Base-by-base conservation (phyloP, 2,113 vertebrate species). In the Dolichotis patagonum region DNA sequence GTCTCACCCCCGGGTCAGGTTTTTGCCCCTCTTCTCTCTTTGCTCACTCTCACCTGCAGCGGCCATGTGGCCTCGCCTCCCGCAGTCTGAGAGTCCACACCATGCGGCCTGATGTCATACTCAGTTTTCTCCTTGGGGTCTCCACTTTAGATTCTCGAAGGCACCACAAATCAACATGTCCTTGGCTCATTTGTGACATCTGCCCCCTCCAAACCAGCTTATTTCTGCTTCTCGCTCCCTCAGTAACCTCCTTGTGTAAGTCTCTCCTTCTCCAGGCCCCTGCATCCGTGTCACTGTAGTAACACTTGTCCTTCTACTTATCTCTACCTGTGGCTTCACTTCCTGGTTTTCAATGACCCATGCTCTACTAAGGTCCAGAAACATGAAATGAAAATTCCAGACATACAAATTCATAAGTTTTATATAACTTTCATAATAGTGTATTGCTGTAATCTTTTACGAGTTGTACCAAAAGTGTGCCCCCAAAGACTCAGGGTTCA, bases 31-130 rank as follows among this genome's bases (percentile, higher is more conserved):
- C 80, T 60, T 17, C 65, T 22, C 10, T 32, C n/a, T 35, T 35
- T 11, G 2, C 9, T 11, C 38, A 30, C 35, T 43, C 1, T 11
- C 0, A 16, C 69, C 35, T 67, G 46, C 30, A 0, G 30, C 2
- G 17, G 80, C 46, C 24, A 3, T 0, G 0, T 13, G 35, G 52
- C 71, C 65, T 0, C 67, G 54, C 60, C 49, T 7, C 91, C 28
- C 26, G 1, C 20, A 0, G 20, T 19, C 60, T 30, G 14, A 16
- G 26, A 11, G 20, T 32, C 54, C 60, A 8, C 41, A 19, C 65
- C 3, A 3, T 35, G 9, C 12, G 0, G 2, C 54, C 58, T 0
- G 0, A 7, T 22, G 35, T 13, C 41, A 4, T 0, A 16, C 10
- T 46, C 54, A 14, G 32, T 54, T 13, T 26, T 20, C n/a, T 13